phyloP scores from a whole-genome alignment of 2,888 invertebrate species.

The Pristionchus japonicus region DNA sequence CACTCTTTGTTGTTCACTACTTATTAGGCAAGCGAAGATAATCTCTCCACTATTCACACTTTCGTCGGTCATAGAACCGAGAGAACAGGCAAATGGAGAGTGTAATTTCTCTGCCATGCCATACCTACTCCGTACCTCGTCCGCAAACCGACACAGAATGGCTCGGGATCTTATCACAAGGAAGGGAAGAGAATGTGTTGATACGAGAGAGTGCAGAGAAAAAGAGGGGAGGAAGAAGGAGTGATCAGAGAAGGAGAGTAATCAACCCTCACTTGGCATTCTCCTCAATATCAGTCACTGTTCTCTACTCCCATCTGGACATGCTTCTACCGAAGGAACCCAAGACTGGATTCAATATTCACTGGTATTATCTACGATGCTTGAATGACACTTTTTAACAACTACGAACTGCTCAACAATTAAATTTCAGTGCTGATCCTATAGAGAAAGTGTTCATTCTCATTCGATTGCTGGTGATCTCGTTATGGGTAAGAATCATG shows the following conservation, averaged over 20 bases:
- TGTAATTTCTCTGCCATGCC: no score
- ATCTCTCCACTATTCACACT: no score
- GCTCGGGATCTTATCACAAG: neutral
- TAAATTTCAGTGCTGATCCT: neutral
- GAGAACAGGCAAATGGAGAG: no score
- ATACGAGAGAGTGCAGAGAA: neutral
- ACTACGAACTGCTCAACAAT: neutral
- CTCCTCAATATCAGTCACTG: neutral
- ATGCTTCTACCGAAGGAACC: neutral
- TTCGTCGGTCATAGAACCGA: no score
- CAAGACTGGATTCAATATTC: constrained; percentile 15
- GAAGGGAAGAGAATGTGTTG: neutral
- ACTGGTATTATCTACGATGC: neutral
- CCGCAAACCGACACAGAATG: neutral
- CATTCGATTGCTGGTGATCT: neutral
- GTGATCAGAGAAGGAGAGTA: neutral
- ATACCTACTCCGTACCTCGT: neutral
- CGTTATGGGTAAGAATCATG: neutral
- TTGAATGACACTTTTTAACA: neutral
- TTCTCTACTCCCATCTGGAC: neutral
- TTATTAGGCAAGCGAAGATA: no score
- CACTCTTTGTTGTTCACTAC: neutral
- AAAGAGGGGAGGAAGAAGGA: neutral
- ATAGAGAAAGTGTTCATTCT: constrained; percentile 1
- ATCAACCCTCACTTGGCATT: neutral